phyloP scores from a whole-genome alignment of 2,113 vertebrate genomes.

The Actenoides hombroni region DNA sequence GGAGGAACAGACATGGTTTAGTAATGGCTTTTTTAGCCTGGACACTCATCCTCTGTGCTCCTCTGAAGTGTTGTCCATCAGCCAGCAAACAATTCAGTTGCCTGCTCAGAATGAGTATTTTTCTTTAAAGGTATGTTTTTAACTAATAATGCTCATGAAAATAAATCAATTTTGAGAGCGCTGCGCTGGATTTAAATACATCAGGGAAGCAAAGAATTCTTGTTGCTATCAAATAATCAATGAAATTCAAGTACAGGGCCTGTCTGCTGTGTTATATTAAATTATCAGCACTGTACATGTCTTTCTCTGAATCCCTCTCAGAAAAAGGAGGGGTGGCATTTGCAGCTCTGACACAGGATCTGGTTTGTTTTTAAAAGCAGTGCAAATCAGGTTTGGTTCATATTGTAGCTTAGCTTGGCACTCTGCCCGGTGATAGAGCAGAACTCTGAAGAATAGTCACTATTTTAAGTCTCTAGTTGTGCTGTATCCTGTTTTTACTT shows the following conservation, averaged over 20 bases:
- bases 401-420: slow-evolving; percentile 8
- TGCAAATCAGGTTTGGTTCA: neutral
- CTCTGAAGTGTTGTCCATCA: neutral
- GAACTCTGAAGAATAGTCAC: slow-evolving; percentile 19
- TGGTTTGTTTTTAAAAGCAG: neutral
- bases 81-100: neutral
- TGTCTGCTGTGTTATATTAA: rapidly evolving
- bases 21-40: neutral
- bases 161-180: neutral
- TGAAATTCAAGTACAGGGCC: neutral
- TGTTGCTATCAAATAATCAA: neutral
- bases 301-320: neutral
- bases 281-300: neutral
- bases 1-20: neutral
- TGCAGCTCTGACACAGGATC: neutral
- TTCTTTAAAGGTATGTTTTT: neutral
- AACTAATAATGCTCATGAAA: neutral
- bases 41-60: neutral
- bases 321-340: slow-evolving; percentile 10
- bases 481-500: slow-evolving; percentile 57
- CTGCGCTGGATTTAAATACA: rapidly evolving
- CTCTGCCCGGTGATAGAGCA: slow-evolving; percentile 19
- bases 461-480: slow-evolving; percentile 42
- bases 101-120: neutral
- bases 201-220: neutral